These are phyloP conservation scores for Heliconius erato DNA, from an alignment of 2,888 invertebrate species.

Conservation along the genomic window DNA sequence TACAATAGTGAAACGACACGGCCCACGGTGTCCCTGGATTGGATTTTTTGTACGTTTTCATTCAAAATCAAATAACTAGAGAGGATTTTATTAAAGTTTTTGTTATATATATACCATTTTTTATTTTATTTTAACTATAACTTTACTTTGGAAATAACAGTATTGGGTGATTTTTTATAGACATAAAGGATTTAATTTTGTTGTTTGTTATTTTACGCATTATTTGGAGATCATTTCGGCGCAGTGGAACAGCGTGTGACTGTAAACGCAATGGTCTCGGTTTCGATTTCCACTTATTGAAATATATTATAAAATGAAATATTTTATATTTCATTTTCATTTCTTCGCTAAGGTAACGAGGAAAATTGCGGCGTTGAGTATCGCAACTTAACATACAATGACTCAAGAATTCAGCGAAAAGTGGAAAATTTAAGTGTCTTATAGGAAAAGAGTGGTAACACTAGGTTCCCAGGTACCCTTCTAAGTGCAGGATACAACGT, in stretches of 20 bases:
- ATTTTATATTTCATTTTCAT: too few relatives aligned
- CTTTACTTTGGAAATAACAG: neutral
- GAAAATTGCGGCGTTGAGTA: neutral
- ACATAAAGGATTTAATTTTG: neutral
- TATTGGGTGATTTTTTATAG: neutral
- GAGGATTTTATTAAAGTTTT: constrained; percentile 27
- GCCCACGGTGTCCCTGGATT: constrained; percentile 20
- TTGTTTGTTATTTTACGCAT: neutral
- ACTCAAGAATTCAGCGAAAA: neutral
- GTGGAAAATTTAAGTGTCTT: neutral
- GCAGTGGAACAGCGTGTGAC: too few relatives aligned
- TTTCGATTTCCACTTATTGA: neutral
- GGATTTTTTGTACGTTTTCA: constrained; percentile 28
- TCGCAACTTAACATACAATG: neutral
- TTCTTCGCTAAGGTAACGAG: neutral
- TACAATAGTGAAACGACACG: constrained; percentile 28
- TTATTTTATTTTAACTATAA: neutral
- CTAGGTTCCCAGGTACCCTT: neutral
- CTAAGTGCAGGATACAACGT: neutral
- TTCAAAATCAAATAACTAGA: constrained; percentile 37
- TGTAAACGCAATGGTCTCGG: neutral
- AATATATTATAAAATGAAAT: neutral
- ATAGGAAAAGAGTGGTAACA: neutral
- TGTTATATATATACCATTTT: neutral
- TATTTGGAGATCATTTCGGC: neutral